Conservation (phyloP, 2,888 invertebrate genomes). For the Schrankia costaestrigalis region DNA sequence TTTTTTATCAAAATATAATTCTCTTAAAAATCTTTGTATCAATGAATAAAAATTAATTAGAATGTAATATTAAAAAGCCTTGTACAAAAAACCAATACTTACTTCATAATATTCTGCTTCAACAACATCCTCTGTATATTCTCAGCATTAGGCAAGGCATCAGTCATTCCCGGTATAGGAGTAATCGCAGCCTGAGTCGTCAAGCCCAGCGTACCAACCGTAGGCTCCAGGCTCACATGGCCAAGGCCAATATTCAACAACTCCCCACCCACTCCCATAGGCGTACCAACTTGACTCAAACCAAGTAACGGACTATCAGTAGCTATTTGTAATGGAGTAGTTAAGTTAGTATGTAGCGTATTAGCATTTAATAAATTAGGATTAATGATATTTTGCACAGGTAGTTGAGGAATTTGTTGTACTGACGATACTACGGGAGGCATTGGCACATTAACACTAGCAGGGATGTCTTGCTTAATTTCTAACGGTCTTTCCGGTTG, state of each 20-base stretch:
- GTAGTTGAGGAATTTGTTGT: slow-evolving; percentile 22
- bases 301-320: slow-evolving; percentile 63
- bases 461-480: slow-evolving; percentile 24
- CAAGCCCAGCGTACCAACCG: slow-evolving; percentile 33
- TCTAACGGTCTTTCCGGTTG: slow-evolving; percentile 24
- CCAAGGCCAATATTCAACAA: slow-evolving; percentile 43
- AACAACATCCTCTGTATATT: slow-evolving; percentile 75
- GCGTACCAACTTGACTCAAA: slow-evolving; percentile 62
- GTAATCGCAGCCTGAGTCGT: slow-evolving; percentile 44
- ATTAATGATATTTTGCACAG: slow-evolving; percentile 36
- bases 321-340: slow-evolving; percentile 67
- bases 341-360: slow-evolving; percentile 50
- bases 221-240: slow-evolving; percentile 13
- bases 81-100: too few relatives aligned
- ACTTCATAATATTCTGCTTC: slow-evolving; percentile 78
- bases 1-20: too few relatives aligned
- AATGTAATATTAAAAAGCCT: too few relatives aligned
- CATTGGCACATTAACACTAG: slow-evolving; percentile 26
- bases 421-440: slow-evolving; percentile 30
- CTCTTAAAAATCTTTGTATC: too few relatives aligned
- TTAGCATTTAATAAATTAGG: slow-evolving; percentile 41
- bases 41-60: too few relatives aligned
- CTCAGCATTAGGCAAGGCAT: slow-evolving; percentile 59
- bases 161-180: slow-evolving; percentile 46
- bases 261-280: slow-evolving; percentile 55